phyloP scores from a whole-genome alignment of 2,113 vertebrate genomes.

The Buteo buteo region DNA sequence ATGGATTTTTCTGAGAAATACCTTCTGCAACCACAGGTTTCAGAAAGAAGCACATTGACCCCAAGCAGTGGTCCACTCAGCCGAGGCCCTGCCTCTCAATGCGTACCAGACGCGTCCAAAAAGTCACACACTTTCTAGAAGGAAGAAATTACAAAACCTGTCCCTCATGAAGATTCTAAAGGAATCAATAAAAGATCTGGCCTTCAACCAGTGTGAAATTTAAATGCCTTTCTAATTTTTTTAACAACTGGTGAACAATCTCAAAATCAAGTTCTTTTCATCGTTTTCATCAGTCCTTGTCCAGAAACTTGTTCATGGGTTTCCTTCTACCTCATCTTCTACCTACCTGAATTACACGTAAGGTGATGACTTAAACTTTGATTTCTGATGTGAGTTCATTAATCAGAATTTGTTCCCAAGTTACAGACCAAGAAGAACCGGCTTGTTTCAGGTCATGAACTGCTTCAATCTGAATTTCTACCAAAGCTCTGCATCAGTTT shows the following conservation, averaged over 20 bases:
- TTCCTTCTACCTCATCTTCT: not conserved
- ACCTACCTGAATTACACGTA: not conserved
- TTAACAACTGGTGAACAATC: not conserved
- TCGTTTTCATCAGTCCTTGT: not conserved
- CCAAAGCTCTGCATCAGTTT: not conserved
- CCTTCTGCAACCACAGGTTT: not conserved
- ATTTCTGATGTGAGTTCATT: not conserved
- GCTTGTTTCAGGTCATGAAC: not conserved
- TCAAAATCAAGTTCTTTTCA: not conserved
- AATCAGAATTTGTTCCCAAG: not conserved
- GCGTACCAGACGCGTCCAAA: accelerated
- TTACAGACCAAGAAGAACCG: not conserved
- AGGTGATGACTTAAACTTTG: not conserved
- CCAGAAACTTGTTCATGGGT: not conserved
- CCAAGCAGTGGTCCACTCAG: not conserved
- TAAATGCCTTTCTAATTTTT: not conserved
- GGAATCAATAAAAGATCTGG: not conserved
- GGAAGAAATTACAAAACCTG: not conserved
- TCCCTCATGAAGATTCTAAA: not conserved
- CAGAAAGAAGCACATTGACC: not conserved
- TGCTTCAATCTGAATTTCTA: not conserved
- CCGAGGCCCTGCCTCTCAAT: not conserved
- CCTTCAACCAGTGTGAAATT: not conserved
- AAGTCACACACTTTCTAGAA: not conserved
- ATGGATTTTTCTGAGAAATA: not conserved